These are phyloP conservation scores for Philopotamus ludificatus DNA, from an alignment of 1,140 invertebrate species.

Conservation along the genomic window DNA sequence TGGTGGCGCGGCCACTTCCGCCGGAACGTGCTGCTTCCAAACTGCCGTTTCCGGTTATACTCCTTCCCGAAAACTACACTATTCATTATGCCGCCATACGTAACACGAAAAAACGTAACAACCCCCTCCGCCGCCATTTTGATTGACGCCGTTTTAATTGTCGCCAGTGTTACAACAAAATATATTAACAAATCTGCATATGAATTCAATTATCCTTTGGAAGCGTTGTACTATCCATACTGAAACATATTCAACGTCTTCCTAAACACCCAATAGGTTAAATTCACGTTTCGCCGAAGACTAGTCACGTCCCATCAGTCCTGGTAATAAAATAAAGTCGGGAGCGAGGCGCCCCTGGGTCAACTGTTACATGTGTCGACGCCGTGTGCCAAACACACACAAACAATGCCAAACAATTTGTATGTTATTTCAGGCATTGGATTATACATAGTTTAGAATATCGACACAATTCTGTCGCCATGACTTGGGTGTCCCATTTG, in stretches of 20 bases:
- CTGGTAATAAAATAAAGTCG: slow-evolving; percentile 14
- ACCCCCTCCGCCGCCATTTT: too few relatives aligned
- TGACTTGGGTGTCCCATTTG: background rate
- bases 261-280: background rate
- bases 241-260: too few relatives aligned
- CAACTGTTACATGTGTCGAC: background rate
- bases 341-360: background rate
- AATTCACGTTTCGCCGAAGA: slow-evolving; percentile 1
- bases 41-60: background rate
- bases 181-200: too few relatives aligned
- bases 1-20: slow-evolving; percentile 4
- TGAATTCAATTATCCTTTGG: too few relatives aligned
- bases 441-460: too few relatives aligned
- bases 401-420: background rate
- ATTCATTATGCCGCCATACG: background rate
- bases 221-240: too few relatives aligned
- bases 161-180: too few relatives aligned
- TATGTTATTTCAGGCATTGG: background rate
- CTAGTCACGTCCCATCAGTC: background rate
- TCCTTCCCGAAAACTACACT: background rate
- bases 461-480: too few relatives aligned
- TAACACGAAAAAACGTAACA: background rate
- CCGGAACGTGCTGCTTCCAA: background rate
- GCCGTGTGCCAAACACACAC: background rate
- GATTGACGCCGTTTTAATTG: too few relatives aligned